Evolutionary conservation across 2,888 invertebrate species (phyloP).

Genomic region (Adineta ricciae): DNA sequence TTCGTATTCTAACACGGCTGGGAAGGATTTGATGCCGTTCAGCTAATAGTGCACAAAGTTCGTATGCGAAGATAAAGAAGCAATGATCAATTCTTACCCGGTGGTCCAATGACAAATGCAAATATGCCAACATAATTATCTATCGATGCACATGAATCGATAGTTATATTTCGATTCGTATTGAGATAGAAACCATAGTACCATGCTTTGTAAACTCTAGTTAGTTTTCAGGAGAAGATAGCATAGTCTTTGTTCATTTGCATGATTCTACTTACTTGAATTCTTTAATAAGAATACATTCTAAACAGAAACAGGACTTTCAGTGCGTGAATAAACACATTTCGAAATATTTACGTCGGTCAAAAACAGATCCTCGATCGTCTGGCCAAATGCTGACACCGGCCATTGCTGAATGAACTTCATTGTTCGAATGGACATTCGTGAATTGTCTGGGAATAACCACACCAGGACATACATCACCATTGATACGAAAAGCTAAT

Average conservation of each 20-base stretch:
- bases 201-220: conserved; percentile 36
- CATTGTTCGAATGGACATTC: conserved; percentile 36
- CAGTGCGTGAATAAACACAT: not conserved
- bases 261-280: conserved; percentile 38
- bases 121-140: conserved; percentile 41
- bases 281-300: conserved; percentile 38
- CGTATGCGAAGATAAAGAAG: no score
- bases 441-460: not conserved
- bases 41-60: conserved; percentile 20
- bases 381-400: conserved; percentile 38
- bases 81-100: not conserved
- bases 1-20: conserved; percentile 37
- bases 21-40: conserved; percentile 36
- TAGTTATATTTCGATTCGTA: conserved; percentile 33
- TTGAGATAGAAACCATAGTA: conserved; percentile 42
- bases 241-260: no score
- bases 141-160: conserved; percentile 37
- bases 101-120: conserved; percentile 39
- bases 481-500: conserved; percentile 37
- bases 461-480: conserved; percentile 36
- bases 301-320: no score
- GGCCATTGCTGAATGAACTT: conserved; percentile 37
- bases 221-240: no score
- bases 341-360: not conserved
- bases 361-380: conserved; percentile 33